Conservation (phyloP, 1,140 invertebrate genomes). For the Aporrectodea caliginosa region DNA sequence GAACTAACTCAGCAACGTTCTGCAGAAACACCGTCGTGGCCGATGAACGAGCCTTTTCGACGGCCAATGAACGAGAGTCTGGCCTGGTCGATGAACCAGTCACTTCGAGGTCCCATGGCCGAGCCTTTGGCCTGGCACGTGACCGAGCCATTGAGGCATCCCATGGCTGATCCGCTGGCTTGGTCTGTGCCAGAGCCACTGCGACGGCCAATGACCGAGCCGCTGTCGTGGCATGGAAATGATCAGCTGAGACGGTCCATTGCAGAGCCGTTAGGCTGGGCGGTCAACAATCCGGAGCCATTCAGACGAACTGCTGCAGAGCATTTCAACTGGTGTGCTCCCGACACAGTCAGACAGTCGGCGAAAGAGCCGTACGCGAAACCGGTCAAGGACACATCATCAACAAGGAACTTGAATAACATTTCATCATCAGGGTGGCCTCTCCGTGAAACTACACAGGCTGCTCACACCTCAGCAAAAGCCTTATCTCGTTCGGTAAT, state of each 20-base stretch:
- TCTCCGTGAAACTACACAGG: neutral
- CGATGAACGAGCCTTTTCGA: slow-evolving; percentile 16
- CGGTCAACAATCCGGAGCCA: neutral
- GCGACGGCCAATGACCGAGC: slow-evolving; percentile 7
- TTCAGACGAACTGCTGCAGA: neutral
- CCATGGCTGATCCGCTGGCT: slow-evolving; percentile 4
- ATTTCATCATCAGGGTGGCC: neutral
- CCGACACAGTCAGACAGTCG: neutral
- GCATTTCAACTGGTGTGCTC: neutral
- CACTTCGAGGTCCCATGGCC: slow-evolving; percentile 9
- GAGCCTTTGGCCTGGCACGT: slow-evolving; percentile 18
- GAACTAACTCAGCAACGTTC: neutral
- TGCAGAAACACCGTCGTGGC: slow-evolving; percentile 9
- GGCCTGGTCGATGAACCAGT: slow-evolving; percentile 3
- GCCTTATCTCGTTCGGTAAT: neutral
- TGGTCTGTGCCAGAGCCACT: slow-evolving; percentile 11
- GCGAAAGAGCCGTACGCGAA: neutral
- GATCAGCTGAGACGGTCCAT: neutral
- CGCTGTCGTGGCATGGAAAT: neutral
- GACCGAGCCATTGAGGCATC: slow-evolving; percentile 12
- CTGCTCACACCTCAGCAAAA: neutral
- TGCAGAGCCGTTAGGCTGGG: neutral
- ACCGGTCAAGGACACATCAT: neutral
- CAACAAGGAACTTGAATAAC: neutral
- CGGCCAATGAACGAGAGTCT: slow-evolving; percentile 7